Evolutionary conservation across 2,797 vertebrate genomes (phyloP), one percentile per base, ranked within the genome.

Genomic region (Parotocinclus haroldoi): DNA sequence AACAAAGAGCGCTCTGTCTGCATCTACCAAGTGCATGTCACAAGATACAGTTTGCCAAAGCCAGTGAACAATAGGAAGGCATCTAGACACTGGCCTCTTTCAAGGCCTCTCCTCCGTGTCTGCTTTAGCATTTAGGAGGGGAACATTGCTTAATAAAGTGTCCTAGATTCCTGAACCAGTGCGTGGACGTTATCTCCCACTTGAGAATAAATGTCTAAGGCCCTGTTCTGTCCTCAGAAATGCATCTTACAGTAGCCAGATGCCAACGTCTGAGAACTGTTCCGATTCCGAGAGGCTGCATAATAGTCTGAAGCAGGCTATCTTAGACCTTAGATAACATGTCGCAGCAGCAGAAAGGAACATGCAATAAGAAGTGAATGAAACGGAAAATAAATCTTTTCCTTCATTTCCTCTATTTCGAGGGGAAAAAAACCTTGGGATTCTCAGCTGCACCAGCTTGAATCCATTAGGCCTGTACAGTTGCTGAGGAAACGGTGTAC

Each of bases 1-100:
- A 78, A 90, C 86, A 90, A 90, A 87, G 84, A 78, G 79, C 58
- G 63, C 82, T 87, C 86, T 90, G 89, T 90, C 78, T 76, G 54
- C 63, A 73, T 84, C 79, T 78, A 72, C 75, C 73, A 79, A 87
- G 81, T 81, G 72, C 74, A 84, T 85, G 87, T 88, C 88, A 89
- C 87, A 88, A 86, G 89, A 87, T 89, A 83, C 75, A 63, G 81
- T 81, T 82, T 80, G 78, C 82, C 80, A 82, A 85, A 87, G 75
- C 78, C 40, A 1, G 79, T 40, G 79, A 87, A 87, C 85, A 85
- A 86, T 86, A 78, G 74, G 10, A 45, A 77, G 75, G 71, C 79
- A 75, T 80, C 76, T 82, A 85, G 73, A 87, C 88, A 88, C 81
- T 88, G 76, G 79, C 58, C 74, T 85, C 85, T 84, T 89, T 88